phyloP scores from a whole-genome alignment of 2,888 invertebrate species.

The Lysandra bellargus region DNA sequence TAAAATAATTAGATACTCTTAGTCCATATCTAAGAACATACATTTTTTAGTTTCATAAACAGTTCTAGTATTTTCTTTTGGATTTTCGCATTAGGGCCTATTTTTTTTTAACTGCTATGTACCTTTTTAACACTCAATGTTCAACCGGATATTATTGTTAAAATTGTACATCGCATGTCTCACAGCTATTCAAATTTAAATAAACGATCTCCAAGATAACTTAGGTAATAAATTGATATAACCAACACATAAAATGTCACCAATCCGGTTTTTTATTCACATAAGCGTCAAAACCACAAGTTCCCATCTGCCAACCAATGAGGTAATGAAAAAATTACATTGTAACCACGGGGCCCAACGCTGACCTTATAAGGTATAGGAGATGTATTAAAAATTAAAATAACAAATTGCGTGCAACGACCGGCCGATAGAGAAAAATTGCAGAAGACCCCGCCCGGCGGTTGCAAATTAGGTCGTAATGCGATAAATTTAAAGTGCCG shows the following conservation, averaged over 20 bases:
- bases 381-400: conserved; percentile 75
- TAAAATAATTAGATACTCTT: too few relatives aligned
- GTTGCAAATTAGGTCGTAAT: conserved; percentile 70
- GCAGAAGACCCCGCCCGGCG: conserved; percentile 53
- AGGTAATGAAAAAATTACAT: conserved; percentile 55
- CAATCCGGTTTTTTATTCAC: conserved; percentile 30
- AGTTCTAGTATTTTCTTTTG: background rate
- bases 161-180: conserved; percentile 9
- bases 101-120: too few relatives aligned
- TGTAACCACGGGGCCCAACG: conserved; percentile 52
- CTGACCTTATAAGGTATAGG: conserved; percentile 68
- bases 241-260: conserved; percentile 31
- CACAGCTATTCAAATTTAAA: background rate
- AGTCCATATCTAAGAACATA: background rate
- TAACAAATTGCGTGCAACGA: conserved; percentile 69
- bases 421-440: conserved; percentile 59
- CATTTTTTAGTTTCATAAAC: background rate
- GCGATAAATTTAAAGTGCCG: conserved; percentile 71
- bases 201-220: conserved; percentile 25
- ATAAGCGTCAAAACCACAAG: conserved; percentile 26
- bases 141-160: background rate
- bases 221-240: conserved; percentile 31
- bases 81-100: background rate
- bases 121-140: background rate
- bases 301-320: conserved; percentile 60